phyloP scores from a whole-genome alignment of 2,888 invertebrate species.

The Lumbricus terrestris region DNA sequence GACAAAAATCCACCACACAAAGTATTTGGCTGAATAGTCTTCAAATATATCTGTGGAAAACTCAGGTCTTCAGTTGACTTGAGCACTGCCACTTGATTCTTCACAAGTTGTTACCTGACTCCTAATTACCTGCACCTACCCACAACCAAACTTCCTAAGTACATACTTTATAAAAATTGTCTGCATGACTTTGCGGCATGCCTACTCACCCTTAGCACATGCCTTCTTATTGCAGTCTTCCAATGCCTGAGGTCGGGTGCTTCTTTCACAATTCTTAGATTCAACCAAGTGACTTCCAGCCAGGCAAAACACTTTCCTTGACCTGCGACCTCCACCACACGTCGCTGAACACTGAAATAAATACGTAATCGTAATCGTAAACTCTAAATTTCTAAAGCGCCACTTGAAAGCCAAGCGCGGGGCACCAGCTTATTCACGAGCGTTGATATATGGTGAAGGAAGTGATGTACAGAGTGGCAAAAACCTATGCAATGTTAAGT shows the following conservation, averaged over 20 bases:
- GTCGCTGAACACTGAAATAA: slow-evolving; percentile 62
- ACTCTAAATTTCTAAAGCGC: too few relatives aligned
- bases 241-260: slow-evolving; percentile 67
- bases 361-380: too few relatives aligned
- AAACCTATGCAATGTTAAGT: background rate
- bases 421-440: too few relatives aligned
- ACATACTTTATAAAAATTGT: background rate
- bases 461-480: background rate
- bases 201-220: slow-evolving; percentile 37
- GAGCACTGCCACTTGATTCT: too few relatives aligned
- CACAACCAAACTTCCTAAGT: background rate
- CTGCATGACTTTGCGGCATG: background rate
- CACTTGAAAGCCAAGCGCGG: too few relatives aligned
- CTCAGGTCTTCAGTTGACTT: too few relatives aligned
- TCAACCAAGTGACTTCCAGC: slow-evolving; percentile 42
- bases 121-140: background rate
- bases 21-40: too few relatives aligned
- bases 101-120: background rate
- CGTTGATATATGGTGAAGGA: background rate
- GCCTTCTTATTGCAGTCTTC: slow-evolving; percentile 38
- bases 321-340: slow-evolving; percentile 66
- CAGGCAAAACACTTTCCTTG: slow-evolving; percentile 71
- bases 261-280: slow-evolving; percentile 64
- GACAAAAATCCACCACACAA: too few relatives aligned
- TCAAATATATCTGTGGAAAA: too few relatives aligned